Evolutionary conservation across 2,113 vertebrate genomes (phyloP).

Genomic region (Eurypyga helias): DNA sequence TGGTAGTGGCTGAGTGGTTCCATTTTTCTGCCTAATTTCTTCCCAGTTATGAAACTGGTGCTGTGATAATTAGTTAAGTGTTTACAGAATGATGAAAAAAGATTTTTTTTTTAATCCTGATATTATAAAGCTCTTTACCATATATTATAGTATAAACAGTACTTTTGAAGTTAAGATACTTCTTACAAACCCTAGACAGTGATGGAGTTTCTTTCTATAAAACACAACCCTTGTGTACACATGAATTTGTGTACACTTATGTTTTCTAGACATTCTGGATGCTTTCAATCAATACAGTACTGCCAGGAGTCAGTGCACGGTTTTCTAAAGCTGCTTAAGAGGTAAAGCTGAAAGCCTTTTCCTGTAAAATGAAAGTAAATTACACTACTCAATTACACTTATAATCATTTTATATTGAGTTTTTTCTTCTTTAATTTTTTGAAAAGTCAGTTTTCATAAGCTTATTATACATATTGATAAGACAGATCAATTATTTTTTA

Average conservation of each 20-base stretch:
- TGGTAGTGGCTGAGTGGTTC: not conserved
- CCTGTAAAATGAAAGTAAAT: slow-evolving; percentile 64
- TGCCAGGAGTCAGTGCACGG: slow-evolving; percentile 8
- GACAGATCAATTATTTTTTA: not conserved
- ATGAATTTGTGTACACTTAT: not conserved
- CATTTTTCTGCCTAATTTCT: not conserved
- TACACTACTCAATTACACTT: slow-evolving; percentile 40
- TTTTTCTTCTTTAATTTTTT: slow-evolving; percentile 42
- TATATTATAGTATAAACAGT: not conserved
- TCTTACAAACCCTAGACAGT: not conserved
- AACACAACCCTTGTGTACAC: not conserved
- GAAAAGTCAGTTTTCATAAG: slow-evolving; percentile 38
- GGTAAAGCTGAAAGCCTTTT: slow-evolving; percentile 52
- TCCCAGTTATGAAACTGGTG: not conserved
- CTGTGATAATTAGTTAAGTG: not conserved
- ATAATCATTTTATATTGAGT: slow-evolving; percentile 17
- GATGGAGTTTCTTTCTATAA: not conserved
- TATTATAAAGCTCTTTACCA: not conserved
- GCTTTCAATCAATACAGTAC: slow-evolving; percentile 22
- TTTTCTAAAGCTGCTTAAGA: slow-evolving; percentile 41
- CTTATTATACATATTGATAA: slow-evolving; percentile 4
- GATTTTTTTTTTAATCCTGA: not conserved
- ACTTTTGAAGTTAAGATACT: not conserved
- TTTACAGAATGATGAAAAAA: not conserved
- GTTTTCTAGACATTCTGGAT: slow-evolving; percentile 12